Evolutionary conservation across 1,140 invertebrate species (phyloP).

Genomic region (Sarcophaga bullata): DNA sequence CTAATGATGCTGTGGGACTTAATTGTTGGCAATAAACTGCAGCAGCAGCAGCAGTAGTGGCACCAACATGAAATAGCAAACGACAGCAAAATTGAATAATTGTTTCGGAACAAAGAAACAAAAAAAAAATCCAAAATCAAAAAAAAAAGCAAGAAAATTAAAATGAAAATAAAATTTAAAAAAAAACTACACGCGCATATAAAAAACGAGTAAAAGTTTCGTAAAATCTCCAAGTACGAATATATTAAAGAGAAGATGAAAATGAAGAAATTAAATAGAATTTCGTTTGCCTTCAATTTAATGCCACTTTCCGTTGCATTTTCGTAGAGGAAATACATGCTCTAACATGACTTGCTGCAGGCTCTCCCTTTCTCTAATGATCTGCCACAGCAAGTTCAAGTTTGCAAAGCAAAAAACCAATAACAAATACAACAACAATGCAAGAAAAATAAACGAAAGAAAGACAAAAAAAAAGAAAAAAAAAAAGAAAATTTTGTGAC

Average conservation of each 20-base stretch:
- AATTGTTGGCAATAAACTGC: constrained; percentile 20
- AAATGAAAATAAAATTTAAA: no score
- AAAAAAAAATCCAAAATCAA: background rate
- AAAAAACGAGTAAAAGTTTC: background rate
- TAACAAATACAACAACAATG: background rate
- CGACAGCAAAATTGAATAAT: background rate
- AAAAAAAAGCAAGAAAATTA: no score
- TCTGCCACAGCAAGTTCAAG: background rate
- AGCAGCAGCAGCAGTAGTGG: background rate
- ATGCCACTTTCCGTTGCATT: no score
- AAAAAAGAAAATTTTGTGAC: background rate
- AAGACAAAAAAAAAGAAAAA: background rate
- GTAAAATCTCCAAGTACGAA: background rate
- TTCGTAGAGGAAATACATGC: background rate
- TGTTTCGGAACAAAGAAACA: background rate
- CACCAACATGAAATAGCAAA: background rate
- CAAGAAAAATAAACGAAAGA: background rate
- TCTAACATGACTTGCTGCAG: background rate
- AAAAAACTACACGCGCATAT: no score
- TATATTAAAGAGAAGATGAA: background rate
- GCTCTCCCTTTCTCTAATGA: no score
- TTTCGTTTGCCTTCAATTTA: background rate
- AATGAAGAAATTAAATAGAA: constrained; percentile 10
- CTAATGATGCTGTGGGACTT: constrained; percentile 21
- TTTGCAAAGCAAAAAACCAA: background rate